A percentile compares a stretch with the other conserved stretches of the same genome.
Conservation (phyloP, 2,113 vertebrate species). For the Toxotes jaculatrix region DNA sequence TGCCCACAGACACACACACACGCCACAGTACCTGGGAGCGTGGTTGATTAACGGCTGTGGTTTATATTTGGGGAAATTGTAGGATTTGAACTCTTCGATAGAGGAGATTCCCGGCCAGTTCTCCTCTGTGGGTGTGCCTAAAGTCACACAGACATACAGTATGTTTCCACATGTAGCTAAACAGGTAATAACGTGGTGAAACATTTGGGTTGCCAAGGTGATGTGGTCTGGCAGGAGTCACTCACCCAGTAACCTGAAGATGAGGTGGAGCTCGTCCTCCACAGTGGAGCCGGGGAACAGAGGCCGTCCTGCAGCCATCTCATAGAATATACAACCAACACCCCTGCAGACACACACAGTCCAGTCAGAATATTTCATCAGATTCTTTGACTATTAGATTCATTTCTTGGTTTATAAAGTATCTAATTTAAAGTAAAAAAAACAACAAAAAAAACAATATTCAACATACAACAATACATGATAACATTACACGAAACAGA, state of each 20-base stretch:
- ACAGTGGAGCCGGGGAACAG: slow-evolving; percentile 98
- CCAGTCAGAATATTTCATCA: not conserved
- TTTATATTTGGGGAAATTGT: slow-evolving; percentile 98
- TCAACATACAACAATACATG: not conserved
- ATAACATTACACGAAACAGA: not conserved
- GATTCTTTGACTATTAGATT: not conserved
- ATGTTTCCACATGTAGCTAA: not conserved
- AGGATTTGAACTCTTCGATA: slow-evolving; percentile 97
- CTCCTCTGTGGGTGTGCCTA: slow-evolving; percentile 96
- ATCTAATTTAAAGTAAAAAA: not conserved
- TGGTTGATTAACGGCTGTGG: slow-evolving; percentile 96
- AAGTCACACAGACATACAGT: slow-evolving; percentile 8
- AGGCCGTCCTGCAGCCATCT: slow-evolving; percentile 99
- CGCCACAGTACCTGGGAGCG: slow-evolving; percentile 90
- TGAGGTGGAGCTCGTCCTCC: slow-evolving; percentile 98
- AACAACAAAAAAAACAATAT: not conserved
- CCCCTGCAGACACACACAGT: slow-evolving; percentile 84
- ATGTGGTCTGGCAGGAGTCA: not conserved
- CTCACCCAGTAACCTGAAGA: slow-evolving; percentile 97
- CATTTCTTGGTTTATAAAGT: not conserved
- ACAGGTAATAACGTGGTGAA: not conserved
- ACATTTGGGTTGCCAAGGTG: not conserved
- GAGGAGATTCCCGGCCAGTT: slow-evolving; percentile 96
- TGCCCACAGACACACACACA: not conserved
- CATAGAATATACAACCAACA: slow-evolving; percentile 98